Percentiles rank a stretch among this genome's conserved stretches.
phyloP scores from a whole-genome alignment of 2,113 vertebrate species.

The Asarcornis scutulata region DNA sequence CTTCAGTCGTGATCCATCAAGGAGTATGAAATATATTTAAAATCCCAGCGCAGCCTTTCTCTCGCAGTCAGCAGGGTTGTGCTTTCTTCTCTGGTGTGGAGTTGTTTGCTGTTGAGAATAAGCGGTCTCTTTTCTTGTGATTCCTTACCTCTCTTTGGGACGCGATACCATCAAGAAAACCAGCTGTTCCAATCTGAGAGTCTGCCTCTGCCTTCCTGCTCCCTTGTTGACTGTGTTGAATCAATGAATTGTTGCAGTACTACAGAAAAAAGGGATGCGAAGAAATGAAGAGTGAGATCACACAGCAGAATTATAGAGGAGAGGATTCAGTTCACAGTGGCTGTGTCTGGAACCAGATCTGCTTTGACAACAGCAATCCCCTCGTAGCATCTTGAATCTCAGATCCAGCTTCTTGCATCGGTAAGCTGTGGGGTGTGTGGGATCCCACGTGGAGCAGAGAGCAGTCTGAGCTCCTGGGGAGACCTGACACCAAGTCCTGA shows the following conservation, averaged over 20 bases:
- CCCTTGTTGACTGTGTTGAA: background rate
- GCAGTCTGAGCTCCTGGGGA: background rate
- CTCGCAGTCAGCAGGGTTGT: slow-evolving; percentile 28
- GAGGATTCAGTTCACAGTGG: slow-evolving; percentile 7
- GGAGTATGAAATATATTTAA: slow-evolving; percentile 44
- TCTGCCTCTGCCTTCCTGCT: slow-evolving; percentile 6
- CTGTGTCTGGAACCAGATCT: slow-evolving; percentile 10
- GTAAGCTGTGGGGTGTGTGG: background rate
- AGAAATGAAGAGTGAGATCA: background rate
- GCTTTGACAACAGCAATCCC: background rate
- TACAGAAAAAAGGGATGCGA: background rate
- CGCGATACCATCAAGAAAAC: slow-evolving; percentile 45
- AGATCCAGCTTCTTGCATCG: background rate
- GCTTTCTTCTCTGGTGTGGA: slow-evolving; percentile 38
- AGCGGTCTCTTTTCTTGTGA: slow-evolving; percentile 43
- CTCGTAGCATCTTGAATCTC: background rate
- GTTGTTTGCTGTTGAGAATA: slow-evolving; percentile 62
- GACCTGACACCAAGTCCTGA: background rate
- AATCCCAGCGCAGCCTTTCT: slow-evolving; percentile 50
- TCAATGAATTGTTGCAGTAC: slow-evolving; percentile 42
- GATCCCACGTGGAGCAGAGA: background rate
- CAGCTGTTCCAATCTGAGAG: slow-evolving; percentile 44
- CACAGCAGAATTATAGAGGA: background rate
- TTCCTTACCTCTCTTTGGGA: slow-evolving; percentile 50
- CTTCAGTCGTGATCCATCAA: slow-evolving; percentile 37